These are phyloP conservation scores for Lerista edwardsae DNA, from an alignment of 2,797 vertebrate species.

Conservation along the genomic window DNA sequence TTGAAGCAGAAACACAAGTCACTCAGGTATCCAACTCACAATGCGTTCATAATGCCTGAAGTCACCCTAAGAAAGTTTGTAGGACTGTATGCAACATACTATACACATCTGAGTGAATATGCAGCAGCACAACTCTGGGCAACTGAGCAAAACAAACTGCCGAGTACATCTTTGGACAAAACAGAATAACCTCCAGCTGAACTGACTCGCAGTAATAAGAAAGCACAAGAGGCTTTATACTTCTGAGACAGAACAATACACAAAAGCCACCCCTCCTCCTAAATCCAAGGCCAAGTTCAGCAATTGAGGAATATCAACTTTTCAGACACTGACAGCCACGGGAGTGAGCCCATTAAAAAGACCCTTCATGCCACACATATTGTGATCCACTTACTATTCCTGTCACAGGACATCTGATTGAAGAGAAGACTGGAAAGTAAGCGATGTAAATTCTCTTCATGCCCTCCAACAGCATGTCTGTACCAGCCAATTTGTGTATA, in stretches of 20 bases:
- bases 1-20: not conserved
- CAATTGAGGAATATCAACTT: not conserved
- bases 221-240: not conserved
- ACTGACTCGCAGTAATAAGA: not conserved
- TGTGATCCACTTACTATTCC: conserved; percentile 26
- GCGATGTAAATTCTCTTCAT: conserved; percentile 19
- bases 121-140: not conserved
- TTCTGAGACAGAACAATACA: conserved; percentile 13
- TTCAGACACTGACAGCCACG: not conserved
- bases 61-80: not conserved
- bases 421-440: conserved; percentile 4
- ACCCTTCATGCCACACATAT: not conserved
- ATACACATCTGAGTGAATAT: not conserved
- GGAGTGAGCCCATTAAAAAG: conserved; percentile 25
- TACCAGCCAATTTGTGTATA: not conserved
- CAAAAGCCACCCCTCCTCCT: conserved; percentile 8
- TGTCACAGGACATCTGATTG: conserved; percentile 27
- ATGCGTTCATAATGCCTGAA: too few species aligned
- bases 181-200: not conserved
- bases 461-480: conserved; percentile 29
- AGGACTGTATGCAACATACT: not conserved
- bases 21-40: not conserved
- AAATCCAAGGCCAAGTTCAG: not conserved
- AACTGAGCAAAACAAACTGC: not conserved
- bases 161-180: not conserved